Conservation (phyloP, 1,140 invertebrate genomes). For the fruit fly (Drosophila melanogaster) region Release_6_plus_ISO1_MT NC_004354.4:14458001-14458500, state of each 20-base stretch:
- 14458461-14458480: constrained; percentile 25
- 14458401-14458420: constrained; percentile 33
- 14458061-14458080: not conserved
- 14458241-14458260: not conserved
- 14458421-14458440: constrained; percentile 44
- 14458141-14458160: constrained; percentile 47
- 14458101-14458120: not conserved
- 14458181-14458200: constrained; percentile 65
- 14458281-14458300: constrained; percentile 55
- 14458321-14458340: not conserved
- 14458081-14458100: not conserved
- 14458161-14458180: constrained; percentile 63
- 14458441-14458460: constrained; percentile 11
- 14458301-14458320: constrained; percentile 40
- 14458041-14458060: constrained; percentile 15
- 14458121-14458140: not conserved
- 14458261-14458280: constrained; percentile 32
- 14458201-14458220: constrained; percentile 60
- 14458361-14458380: too few relatives aligned
- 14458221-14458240: constrained; percentile 1
- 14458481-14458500: constrained; percentile 65
- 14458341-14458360: not conserved
- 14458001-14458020: constrained; percentile 12
- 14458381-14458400: not conserved
- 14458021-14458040: constrained; percentile 32